A percentile compares a stretch with the other conserved stretches of the same genome.
phyloP scores from a whole-genome alignment of 23 tunicate species.

The Halocynthia aurantium region DNA sequence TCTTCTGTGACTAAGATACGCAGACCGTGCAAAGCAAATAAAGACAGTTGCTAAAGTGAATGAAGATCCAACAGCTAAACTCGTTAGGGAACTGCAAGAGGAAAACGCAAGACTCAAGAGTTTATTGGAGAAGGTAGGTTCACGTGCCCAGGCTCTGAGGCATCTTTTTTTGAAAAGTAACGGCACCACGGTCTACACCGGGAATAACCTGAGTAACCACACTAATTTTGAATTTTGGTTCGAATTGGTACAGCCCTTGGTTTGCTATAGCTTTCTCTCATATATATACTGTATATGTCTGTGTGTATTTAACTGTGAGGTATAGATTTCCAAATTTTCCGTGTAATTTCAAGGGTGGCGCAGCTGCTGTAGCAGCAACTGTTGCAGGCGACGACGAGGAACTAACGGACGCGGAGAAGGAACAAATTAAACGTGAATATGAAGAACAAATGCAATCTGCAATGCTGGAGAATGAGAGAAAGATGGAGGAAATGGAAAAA shows the following conservation, averaged over 20 bases:
- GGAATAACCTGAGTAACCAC: no score
- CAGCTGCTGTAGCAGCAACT: conserved; percentile 23
- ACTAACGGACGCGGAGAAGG: conserved; percentile 20
- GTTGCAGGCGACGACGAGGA: conserved; percentile 11
- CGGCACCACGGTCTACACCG: no score
- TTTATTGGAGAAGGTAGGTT: conserved; percentile 22
- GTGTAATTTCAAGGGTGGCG: conserved; percentile 11
- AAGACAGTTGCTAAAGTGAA: conserved; percentile 57
- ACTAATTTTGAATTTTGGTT: background rate
- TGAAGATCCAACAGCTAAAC: conserved; percentile 76
- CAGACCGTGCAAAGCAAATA: conserved; percentile 69
- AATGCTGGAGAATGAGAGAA: conserved; percentile 39
- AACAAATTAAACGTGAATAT: conserved; percentile 19
- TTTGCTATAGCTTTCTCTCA: no score
- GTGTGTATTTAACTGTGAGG: no score
- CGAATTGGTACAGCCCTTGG: no score
- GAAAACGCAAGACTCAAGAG: conserved; percentile 56
- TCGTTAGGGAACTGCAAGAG: conserved; percentile 61
- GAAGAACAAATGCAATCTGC: conserved; percentile 22
- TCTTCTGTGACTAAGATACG: conserved; percentile 21
- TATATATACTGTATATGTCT: no score
- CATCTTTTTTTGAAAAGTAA: no score
- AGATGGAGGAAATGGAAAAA: conserved; percentile 67
- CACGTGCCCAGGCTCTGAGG: background rate
- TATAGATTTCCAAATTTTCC: no score